phyloP scores from a whole-genome alignment of 1,140 invertebrate genomes.

The Tetranychus cinnabarinus region DNA sequence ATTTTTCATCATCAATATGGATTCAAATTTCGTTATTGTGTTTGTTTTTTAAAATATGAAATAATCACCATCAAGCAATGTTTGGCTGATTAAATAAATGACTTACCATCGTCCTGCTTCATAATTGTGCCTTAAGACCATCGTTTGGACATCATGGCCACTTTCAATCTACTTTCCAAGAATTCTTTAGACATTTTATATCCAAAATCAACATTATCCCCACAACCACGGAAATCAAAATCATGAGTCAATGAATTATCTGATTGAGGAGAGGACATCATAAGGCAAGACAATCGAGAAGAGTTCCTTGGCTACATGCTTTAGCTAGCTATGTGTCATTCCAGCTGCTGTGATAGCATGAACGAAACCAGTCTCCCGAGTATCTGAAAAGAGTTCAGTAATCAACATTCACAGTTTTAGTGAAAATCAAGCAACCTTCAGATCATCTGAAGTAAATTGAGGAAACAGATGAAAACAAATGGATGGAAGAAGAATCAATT shows the following conservation, averaged over 20 bases:
- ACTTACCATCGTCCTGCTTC: constrained; percentile 83
- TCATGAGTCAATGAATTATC: constrained; percentile 18
- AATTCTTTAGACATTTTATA: constrained; percentile 70
- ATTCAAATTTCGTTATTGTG: too few species aligned
- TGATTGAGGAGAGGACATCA: constrained; percentile 12
- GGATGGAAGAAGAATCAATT: neutral
- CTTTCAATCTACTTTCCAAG: constrained; percentile 36
- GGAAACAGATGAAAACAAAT: constrained; percentile 9
- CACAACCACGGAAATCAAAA: constrained; percentile 39
- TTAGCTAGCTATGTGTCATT: constrained; percentile 62
- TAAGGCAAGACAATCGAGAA: constrained; percentile 64
- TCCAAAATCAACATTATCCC: constrained; percentile 83
- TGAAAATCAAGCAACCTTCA: too few species aligned
- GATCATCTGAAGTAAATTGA: too few species aligned
- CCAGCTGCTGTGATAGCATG: constrained; percentile 76
- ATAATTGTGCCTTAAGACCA: constrained; percentile 47
- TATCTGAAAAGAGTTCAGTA: constrained; percentile 11
- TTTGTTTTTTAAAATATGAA: too few species aligned
- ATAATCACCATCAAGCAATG: too few species aligned
- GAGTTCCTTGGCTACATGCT: constrained; percentile 60
- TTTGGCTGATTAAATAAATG: neutral
- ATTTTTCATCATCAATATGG: too few species aligned
- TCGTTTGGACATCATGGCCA: constrained; percentile 1
- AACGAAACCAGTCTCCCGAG: constrained; percentile 70
- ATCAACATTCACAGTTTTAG: too few species aligned